Evolutionary conservation across 2,113 vertebrate species (phyloP), one percentile per base, ranked within the genome.

Genomic region (Strix uralensis): DNA sequence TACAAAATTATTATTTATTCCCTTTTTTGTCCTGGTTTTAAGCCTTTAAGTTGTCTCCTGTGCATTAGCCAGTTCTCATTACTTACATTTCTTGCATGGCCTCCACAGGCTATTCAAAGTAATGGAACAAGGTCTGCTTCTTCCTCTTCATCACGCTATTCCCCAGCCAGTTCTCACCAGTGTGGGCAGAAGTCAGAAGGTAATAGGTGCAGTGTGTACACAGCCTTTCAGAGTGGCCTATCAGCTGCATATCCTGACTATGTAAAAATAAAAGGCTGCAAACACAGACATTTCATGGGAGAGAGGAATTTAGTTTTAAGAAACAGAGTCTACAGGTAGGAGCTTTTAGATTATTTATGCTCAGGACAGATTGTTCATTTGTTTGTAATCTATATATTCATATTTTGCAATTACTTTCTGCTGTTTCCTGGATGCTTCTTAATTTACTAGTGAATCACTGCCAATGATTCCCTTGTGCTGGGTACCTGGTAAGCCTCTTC

Each of bases 181-280:
- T 20, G 27, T n/a, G 54, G 49, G 62, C 49, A 86, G 71, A 69
- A 5, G 1, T 59, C 21, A 55, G 19, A 44, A 47, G 5, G 42
- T 40, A 40, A 32, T 13, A 38, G 9, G 10, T 5, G 2, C 0
- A 1, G 18, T 16, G 13, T 11, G 4, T 30, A 57, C 40, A 36
- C 40, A 93, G 18, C 8, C 26, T 52, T 74, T 65, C 66, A 80
- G 12, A 72, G 25, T 12, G 67, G 6, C 40, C 25, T 63, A 23
- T 47, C 34, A 87, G 13, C 23, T 67, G 52, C 13, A 46, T 27
- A n/a, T 19, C 26, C 26, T 13, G 19, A 51, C 25, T 40, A 5
- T 19, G 9, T 65, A 26, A 92, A 84, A 84, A 36, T 25, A n/a
- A 72, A 73, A 66, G 17, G 5, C 65, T 84, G 23, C 10, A 49